Base-by-base conservation (phyloP, 2,888 invertebrate species). In the Metalampra italica region DNA sequence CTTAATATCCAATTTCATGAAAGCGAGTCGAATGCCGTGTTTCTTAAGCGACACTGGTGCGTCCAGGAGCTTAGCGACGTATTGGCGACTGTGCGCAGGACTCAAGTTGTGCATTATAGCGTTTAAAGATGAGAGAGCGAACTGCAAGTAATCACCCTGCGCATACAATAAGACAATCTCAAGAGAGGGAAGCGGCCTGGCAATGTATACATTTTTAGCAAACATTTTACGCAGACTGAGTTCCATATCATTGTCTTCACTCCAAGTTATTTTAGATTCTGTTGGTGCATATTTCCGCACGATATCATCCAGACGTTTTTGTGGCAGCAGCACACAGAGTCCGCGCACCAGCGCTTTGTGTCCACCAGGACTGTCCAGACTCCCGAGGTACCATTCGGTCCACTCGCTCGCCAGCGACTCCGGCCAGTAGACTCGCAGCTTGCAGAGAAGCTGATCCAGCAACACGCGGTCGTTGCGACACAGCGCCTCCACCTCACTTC, bases 141-240 rank as follows among this genome's bases (percentile, higher is more conserved):
- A 82, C 48, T 78, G 77, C 30, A 83, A 57, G 51, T 80, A 83
- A 57, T 83, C 84, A 43, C 83, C 83, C 52, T 78, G 78, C 9
- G 82, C 74, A 49, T 77, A 86, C 38, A 59, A 49, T 46, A 85
- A 51, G 36, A 85, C 57, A 5, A 60, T 52, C 32, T 78, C 71
- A 7, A 77, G 71, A n/a, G 62, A 50, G 9, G 76, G 73, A 46
- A 77, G 77, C 7, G 84, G 86, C 15, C 85, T 72, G 13, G 78
- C 71, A 14, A 68, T 58, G 54, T 82, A 78, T 82, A 87, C 82
- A 39, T 71, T 76, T 60, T 77, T 78, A 34, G 82, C 80, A 45
- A 86, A 66, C 51, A 68, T 54, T 52, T 74, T 75, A 43, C 76
- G 77, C 34, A 82, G 53, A 53, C 69, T 72, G 8, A 83, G 62